Percentiles rank a stretch among this genome's conserved stretches.
phyloP scores from a whole-genome alignment of 2,113 vertebrate genomes.

The Strix aluco region DNA sequence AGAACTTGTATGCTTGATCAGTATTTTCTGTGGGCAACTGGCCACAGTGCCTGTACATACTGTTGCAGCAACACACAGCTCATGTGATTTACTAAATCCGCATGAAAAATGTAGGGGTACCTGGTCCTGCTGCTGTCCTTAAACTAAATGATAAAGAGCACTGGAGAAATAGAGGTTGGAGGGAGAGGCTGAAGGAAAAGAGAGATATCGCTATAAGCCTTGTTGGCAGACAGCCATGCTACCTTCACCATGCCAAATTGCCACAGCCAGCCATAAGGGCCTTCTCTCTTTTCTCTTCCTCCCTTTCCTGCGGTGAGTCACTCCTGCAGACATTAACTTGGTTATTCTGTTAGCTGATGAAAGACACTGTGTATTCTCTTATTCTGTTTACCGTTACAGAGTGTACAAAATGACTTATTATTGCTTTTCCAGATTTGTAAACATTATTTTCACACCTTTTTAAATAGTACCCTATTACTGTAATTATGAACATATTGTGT shows the following conservation, averaged over 20 bases:
- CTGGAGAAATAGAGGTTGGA: not conserved
- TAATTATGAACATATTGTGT: constrained; percentile 19
- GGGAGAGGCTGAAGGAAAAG: not conserved
- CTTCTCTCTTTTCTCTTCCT: not conserved
- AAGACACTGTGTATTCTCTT: not conserved
- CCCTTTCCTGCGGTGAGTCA: not conserved
- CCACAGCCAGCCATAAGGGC: not conserved
- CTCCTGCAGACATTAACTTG: not conserved
- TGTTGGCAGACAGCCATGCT: not conserved
- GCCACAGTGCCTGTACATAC: not conserved
- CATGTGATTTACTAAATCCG: not conserved
- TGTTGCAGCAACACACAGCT: not conserved
- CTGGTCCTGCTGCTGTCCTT: not conserved
- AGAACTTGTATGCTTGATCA: not conserved
- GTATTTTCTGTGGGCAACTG: not conserved
- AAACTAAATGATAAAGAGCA: not conserved
- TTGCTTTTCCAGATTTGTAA: not conserved
- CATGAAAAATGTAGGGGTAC: not conserved
- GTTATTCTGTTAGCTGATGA: not conserved
- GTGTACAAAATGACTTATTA: not conserved
- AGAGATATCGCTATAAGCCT: not conserved
- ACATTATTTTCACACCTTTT: constrained; percentile 26
- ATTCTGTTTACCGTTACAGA: not conserved
- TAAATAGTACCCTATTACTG: not conserved
- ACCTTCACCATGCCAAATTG: not conserved